These are phyloP conservation scores for Myocastor coypus DNA, from an alignment of 2,113 vertebrate species.

Conservation along the genomic window DNA sequence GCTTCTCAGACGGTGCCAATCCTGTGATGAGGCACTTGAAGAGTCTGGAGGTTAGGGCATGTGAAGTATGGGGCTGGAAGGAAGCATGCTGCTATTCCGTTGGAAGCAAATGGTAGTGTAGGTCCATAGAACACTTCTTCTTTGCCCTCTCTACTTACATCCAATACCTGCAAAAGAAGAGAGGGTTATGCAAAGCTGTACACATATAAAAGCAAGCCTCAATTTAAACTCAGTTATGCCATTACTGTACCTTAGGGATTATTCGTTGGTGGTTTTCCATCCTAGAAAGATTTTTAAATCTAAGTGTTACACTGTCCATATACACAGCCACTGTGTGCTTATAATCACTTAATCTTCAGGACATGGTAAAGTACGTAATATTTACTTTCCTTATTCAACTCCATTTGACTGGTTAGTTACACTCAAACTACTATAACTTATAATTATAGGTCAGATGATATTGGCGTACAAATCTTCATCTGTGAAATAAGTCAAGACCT, in stretches of 20 bases:
- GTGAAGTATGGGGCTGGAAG: conserved; percentile 96
- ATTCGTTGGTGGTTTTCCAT: background rate
- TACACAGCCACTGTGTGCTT: background rate
- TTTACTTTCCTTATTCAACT: conserved; percentile 13
- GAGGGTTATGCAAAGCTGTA: background rate
- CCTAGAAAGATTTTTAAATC: conserved; percentile 19
- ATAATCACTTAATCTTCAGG: conserved; percentile 40
- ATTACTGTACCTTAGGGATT: background rate
- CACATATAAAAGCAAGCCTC: background rate
- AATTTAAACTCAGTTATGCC: background rate
- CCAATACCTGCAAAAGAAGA: conserved; percentile 90
- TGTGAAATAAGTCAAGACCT: conserved; percentile 19
- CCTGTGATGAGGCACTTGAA: conserved; percentile 97
- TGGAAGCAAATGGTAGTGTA: conserved; percentile 96
- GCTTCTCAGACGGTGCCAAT: conserved; percentile 90
- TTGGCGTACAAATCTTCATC: conserved; percentile 19
- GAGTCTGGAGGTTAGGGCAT: conserved; percentile 96
- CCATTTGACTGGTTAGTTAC: background rate
- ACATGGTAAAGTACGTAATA: background rate
- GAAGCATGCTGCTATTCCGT: conserved; percentile 96
- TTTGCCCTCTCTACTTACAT: conserved; percentile 95
- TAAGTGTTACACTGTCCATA: background rate
- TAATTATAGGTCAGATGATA: background rate
- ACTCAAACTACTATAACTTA: background rate
- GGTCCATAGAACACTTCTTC: conserved; percentile 98